Evolutionary conservation across 2,797 vertebrate genomes (phyloP).

Genomic region (Clarias fuscus): DNA sequence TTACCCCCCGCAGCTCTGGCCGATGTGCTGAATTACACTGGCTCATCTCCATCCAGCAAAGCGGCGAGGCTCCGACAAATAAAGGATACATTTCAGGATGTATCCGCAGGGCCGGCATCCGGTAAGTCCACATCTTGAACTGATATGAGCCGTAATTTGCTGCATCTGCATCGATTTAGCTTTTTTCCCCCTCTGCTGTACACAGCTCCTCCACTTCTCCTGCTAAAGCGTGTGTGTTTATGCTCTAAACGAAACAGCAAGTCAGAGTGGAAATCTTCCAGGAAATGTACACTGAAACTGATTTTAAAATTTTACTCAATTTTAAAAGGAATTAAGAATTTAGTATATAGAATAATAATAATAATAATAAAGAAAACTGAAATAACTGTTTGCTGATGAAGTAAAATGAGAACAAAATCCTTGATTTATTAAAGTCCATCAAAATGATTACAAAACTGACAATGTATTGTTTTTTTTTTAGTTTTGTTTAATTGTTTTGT

Average conservation of each 20-base stretch:
- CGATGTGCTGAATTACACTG: conserved; percentile 62
- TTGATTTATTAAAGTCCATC: conserved; percentile 9
- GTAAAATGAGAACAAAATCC: conserved; percentile 7
- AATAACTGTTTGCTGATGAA: conserved; percentile 12
- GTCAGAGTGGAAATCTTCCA: conserved; percentile 26
- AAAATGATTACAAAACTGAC: neutral
- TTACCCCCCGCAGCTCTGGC: conserved; percentile 48
- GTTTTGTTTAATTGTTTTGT: neutral
- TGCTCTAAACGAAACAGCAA: conserved; percentile 42
- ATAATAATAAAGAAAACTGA: neutral
- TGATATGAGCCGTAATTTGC: conserved; percentile 55
- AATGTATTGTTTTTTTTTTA: neutral
- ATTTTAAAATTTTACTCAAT: neutral
- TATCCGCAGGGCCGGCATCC: conserved; percentile 96
- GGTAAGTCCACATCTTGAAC: conserved; percentile 78
- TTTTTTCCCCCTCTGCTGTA: conserved; percentile 22
- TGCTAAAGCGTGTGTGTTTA: neutral
- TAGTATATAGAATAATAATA: neutral
- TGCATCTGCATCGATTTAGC: conserved; percentile 52
- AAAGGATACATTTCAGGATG: conserved; percentile 78
- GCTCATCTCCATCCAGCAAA: conserved; percentile 48
- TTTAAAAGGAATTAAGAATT: conserved; percentile 24
- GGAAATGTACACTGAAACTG: neutral
- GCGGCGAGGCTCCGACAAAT: conserved; percentile 85
- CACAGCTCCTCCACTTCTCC: conserved; percentile 34